phyloP scores from a whole-genome alignment of 2,888 invertebrate species.

The Prosapia bicincta region DNA sequence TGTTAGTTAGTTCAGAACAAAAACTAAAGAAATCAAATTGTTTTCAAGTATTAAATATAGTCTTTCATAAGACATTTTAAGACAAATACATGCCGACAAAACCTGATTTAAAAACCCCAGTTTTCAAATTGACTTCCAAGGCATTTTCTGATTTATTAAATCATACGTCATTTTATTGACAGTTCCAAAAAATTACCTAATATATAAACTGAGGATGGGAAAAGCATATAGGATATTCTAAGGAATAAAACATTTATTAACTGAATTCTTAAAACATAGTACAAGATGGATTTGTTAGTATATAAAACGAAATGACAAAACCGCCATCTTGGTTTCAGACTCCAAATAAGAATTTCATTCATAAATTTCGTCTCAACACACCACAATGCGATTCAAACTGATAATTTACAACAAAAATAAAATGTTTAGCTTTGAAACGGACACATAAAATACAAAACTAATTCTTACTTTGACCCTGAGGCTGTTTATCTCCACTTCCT shows the following conservation, averaged over 20 bases:
- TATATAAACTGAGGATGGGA: not conserved
- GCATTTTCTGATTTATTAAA: not conserved
- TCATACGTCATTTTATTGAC: not conserved
- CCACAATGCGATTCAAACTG: not conserved
- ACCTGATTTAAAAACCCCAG: not conserved
- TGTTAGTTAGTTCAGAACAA: no score
- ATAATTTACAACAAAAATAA: not conserved
- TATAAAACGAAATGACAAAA: not conserved
- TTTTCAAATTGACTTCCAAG: not conserved
- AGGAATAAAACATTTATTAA: not conserved
- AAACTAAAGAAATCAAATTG: no score
- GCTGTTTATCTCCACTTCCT: constrained; percentile 46
- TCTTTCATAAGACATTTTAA: no score
- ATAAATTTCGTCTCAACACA: not conserved
- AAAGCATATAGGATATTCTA: not conserved
- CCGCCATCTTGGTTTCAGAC: not conserved
- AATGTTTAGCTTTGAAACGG: not conserved
- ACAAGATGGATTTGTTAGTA: not conserved
- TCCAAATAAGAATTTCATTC: not conserved
- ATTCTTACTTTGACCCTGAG: constrained; percentile 45
- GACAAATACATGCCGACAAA: not conserved
- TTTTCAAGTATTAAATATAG: no score
- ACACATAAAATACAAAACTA: not conserved
- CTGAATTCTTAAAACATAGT: not conserved
- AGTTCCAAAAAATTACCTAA: not conserved